Conservation (phyloP, 2,113 vertebrate genomes). For the Sisor rabdophorus region DNA sequence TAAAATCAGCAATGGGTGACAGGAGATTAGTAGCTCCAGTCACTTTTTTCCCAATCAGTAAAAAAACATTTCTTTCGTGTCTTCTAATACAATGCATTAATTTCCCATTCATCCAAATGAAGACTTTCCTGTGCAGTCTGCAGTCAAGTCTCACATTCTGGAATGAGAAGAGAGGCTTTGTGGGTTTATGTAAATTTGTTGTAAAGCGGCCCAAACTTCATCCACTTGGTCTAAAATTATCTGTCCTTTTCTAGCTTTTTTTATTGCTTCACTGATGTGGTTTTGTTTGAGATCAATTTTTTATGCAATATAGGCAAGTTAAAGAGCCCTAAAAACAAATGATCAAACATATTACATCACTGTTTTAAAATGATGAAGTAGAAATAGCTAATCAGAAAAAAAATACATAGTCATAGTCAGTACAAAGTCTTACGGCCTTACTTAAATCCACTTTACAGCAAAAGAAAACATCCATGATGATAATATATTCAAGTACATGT, state of each 20-base stretch:
- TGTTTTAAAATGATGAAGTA: too few relatives aligned
- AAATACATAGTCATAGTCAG: too few relatives aligned
- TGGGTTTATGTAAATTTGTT: constrained; percentile 33
- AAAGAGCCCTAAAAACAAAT: constrained; percentile 5
- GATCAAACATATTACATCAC: not conserved
- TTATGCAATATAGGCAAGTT: too few relatives aligned
- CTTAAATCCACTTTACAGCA: not conserved
- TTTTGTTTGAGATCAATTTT: too few relatives aligned
- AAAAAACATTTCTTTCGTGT: not conserved
- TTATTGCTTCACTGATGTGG: constrained; percentile 34
- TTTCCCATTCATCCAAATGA: constrained; percentile 32
- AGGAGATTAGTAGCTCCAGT: not conserved
- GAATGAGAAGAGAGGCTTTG: constrained; percentile 33
- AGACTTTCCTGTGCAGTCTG: constrained; percentile 27
- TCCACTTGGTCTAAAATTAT: constrained; percentile 45
- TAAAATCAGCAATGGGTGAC: not conserved
- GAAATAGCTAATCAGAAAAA: too few relatives aligned
- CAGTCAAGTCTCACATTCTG: constrained; percentile 37
- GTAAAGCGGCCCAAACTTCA: not conserved
- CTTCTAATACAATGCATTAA: constrained; percentile 16
- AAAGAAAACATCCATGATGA: not conserved
- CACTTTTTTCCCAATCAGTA: not conserved
- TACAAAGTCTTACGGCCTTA: not conserved
- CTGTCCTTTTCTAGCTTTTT: constrained; percentile 25
- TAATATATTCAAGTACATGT: too few relatives aligned